Evolutionary conservation across 2,113 vertebrate species (phyloP), one percentile per base, ranked within the genome.

Genomic region (Todiramphus chloris): DNA sequence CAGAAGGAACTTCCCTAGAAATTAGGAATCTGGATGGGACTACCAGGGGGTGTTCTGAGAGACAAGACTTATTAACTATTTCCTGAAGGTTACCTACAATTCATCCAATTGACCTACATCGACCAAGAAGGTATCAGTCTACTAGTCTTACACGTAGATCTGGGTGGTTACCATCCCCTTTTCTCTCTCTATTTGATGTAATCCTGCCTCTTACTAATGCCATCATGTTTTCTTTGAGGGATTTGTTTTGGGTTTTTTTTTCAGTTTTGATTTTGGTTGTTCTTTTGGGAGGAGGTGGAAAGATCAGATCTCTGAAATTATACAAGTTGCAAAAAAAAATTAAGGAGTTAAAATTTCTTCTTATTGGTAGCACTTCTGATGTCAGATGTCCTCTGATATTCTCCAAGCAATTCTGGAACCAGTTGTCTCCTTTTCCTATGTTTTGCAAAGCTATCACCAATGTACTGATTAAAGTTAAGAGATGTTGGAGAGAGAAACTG

Each of bases 201-300:
- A 8, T 55, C 14, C 33, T 33, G 8, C 10, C 20, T 73, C n/a
- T 72, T 70, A 51, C 6, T 46, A n/a, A 66, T 25, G 7, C 1
- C 16, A 63, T 56, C 12, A 16, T 69, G 31, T 1, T 69, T 75
- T 75, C 23, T 31, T 48, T 37, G 8, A 17, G 13, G 25, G 10
- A 16, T n/a, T 50, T 6, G 37, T 7, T 31, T 33, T 27, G 18
- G 10, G 7, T 28, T 33, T 10, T 43, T 50, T 50, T 15, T 30
- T 60, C 75, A 6, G 1, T 39, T 46, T 66, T 23, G 27, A 11
- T 15, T 70, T 73, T 9, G 4, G 8, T 9, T 51, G 21, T 46
- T 76, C 27, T n/a, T 44, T 16, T 6, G 7, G 10, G 11, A 8
- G 8, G 1, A 6, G 4, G 5, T 23, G 10, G 8, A 13, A 23